Percentiles rank a stretch among this genome's conserved stretches.
Conservation (phyloP, 1,140 invertebrate species). For the Schlechtendalia chinensis region DNA sequence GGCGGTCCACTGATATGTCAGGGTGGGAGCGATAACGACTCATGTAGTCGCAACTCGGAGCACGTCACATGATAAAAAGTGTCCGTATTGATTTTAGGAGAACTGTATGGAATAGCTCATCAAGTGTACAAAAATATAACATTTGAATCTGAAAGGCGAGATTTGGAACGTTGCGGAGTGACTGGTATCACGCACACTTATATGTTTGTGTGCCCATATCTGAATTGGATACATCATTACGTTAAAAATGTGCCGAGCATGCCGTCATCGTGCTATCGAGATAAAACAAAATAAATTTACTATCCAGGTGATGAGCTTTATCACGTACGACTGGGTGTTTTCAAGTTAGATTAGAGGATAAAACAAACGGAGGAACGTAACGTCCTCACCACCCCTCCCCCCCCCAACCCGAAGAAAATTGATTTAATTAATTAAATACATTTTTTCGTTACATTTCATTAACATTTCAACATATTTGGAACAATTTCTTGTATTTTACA, state of each 20-base stretch:
- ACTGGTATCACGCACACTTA: slow-evolving; percentile 52
- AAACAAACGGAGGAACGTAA: too few species aligned
- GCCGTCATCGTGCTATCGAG: slow-evolving; percentile 14
- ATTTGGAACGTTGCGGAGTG: slow-evolving; percentile 51
- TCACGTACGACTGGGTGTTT: too few species aligned
- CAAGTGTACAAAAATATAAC: slow-evolving; percentile 51
- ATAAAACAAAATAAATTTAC: slow-evolving; percentile 54
- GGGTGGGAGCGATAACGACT: too few species aligned
- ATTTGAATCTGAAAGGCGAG: slow-evolving; percentile 7
- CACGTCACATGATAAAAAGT: too few species aligned
- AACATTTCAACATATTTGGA: too few species aligned
- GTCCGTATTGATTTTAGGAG: slow-evolving; percentile 42
- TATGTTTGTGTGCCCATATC: slow-evolving; percentile 53
- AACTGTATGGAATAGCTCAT: slow-evolving; percentile 52
- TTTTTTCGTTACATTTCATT: too few species aligned
- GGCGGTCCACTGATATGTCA: slow-evolving; percentile 52
- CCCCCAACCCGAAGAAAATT: too few species aligned
- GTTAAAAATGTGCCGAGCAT: slow-evolving; percentile 40
- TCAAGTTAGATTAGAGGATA: too few species aligned
- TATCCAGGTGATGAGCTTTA: slow-evolving; percentile 92
- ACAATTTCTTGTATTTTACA: too few species aligned
- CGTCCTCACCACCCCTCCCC: too few species aligned
- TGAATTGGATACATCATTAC: slow-evolving; percentile 51
- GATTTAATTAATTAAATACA: too few species aligned
- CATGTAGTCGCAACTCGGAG: too few species aligned